Base-by-base conservation (phyloP, 2,113 vertebrate genomes). In the Varanus komodoensis region DNA sequence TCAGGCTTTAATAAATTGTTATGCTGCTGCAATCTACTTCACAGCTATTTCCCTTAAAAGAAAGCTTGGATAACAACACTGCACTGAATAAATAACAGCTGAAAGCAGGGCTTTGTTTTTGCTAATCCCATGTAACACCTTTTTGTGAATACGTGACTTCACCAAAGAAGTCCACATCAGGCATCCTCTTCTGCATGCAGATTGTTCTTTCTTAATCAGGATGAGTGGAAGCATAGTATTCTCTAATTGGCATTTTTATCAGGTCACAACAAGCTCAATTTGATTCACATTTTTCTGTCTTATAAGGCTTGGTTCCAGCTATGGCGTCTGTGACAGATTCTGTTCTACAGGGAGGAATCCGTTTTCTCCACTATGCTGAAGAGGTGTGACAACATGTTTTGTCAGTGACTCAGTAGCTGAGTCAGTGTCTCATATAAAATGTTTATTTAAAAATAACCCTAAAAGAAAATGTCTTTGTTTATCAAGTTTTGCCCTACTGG, bases 351-450 rank as follows among this genome's bases (percentile, higher is more conserved):
- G 73, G 4, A 54, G 87, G 91, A 19, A 84, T 90, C 92, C 90
- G 89, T 89, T 86, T 95, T 57, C 6, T 69, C 17, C 91, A 93
- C 93, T 90, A 87, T 34, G 94, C 73, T 90, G 74, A 93, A 87
- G 84, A 91, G 77, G 84, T 57, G 86, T 93, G 94, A 92, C 94
- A 92, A 91, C 89, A 57, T 3, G 19, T 89, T 92, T 92, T 93
- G 82, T 94, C 93, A 91, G 90, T 84, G 80, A 94, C 94, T 92
- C 86, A 95, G 86, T 79, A 83, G 75, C 95, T 95, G 87, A 91
- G 87, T 90, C 90, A 94, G 85, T 94, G 93, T 94, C 54, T 91
- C 90, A 93, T 92, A 94, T 92, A 87, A 93, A 89, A 69, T 80
- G 9, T 23, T n/a, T 57, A 67, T 79, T 6, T 32, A 50, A 87